These are phyloP conservation scores for Papilio xuthus DNA, from an alignment of 1,140 invertebrate genomes.

Conservation along the genomic window DNA sequence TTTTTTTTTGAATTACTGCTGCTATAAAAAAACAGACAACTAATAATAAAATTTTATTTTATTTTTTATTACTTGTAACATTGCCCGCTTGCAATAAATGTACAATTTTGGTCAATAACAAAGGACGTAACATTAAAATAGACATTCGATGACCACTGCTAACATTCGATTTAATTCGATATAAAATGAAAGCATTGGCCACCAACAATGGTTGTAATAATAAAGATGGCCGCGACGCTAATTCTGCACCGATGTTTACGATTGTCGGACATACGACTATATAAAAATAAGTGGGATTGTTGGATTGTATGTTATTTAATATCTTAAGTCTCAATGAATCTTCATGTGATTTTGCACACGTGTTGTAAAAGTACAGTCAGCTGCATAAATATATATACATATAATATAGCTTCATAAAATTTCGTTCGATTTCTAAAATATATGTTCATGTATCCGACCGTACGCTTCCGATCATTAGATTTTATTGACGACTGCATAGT, in stretches of 20 bases:
- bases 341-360: too few relatives aligned
- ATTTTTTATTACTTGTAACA: neutral
- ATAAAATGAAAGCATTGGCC: slow-evolving; percentile 11
- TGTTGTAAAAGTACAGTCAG: too few relatives aligned
- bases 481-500: too few relatives aligned
- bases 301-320: neutral
- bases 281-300: neutral
- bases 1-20: too few relatives aligned
- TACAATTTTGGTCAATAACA: neutral
- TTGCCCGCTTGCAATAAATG: neutral
- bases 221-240: neutral
- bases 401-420: too few relatives aligned
- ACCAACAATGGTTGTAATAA: neutral
- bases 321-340: too few relatives aligned
- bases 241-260: neutral
- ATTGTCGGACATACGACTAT: neutral
- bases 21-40: neutral
- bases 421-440: too few relatives aligned
- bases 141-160: neutral
- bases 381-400: too few relatives aligned
- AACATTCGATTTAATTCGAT: slow-evolving; percentile 7
- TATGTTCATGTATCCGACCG: too few relatives aligned
- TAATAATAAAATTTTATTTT: neutral
- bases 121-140: neutral
- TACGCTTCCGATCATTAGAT: too few relatives aligned